Evolutionary conservation across 1,140 invertebrate species (phyloP).

Genomic region (Bombus haemorrhoidalis): DNA sequence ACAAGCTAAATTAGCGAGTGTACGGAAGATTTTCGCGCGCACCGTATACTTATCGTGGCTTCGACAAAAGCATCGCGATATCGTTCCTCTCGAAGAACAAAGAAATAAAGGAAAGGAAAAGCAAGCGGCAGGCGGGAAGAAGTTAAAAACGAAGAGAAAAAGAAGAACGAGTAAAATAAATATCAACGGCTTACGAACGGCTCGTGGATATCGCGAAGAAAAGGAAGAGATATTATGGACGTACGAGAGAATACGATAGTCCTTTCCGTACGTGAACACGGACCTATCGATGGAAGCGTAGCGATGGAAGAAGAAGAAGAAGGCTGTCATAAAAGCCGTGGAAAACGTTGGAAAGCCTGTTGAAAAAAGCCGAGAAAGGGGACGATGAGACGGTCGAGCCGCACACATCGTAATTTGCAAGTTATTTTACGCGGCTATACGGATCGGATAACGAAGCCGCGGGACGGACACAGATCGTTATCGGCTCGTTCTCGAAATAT

Average conservation of each 20-base stretch:
- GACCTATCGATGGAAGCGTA: conserved; percentile 19
- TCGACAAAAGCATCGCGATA: conserved; percentile 21
- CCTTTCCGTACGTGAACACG: not conserved
- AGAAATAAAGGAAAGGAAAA: not conserved
- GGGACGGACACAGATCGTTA: conserved; percentile 64
- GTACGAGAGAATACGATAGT: not conserved
- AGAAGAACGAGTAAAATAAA: not conserved
- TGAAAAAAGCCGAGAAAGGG: conserved; percentile 22
- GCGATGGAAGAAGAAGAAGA: not conserved
- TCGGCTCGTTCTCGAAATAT: conserved; percentile 65
- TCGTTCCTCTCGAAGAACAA: not conserved
- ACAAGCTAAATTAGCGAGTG: conserved; percentile 1
- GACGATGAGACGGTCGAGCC: conserved; percentile 35
- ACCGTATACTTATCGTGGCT: not conserved
- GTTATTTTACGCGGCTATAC: conserved; percentile 62
- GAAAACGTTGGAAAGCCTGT: conserved; percentile 38
- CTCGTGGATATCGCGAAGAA: not conserved
- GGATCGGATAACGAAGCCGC: conserved; percentile 65
- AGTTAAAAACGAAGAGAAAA: not conserved
- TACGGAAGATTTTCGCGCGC: not conserved
- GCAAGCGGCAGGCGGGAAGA: not conserved
- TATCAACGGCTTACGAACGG: conserved; percentile 6
- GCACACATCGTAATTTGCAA: conserved; percentile 64
- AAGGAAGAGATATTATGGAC: conserved; percentile 19
- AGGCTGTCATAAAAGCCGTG: conserved; percentile 36